These are phyloP conservation scores for Hippopotamyrus pictus DNA, from an alignment of 2,797 vertebrate species.

Conservation along the genomic window DNA sequence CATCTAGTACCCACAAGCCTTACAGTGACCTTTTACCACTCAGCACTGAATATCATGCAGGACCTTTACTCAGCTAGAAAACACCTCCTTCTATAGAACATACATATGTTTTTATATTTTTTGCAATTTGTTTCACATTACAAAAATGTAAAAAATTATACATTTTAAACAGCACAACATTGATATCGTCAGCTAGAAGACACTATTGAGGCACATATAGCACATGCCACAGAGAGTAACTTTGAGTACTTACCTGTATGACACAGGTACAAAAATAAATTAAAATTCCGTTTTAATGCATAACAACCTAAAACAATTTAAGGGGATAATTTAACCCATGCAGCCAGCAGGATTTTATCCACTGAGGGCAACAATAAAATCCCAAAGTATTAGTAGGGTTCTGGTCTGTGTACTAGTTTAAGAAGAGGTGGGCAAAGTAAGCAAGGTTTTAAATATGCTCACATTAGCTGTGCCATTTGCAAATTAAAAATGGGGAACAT, in stretches of 20 bases:
- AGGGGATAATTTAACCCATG: neutral
- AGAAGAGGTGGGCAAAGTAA: neutral
- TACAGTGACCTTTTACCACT: conserved; percentile 47
- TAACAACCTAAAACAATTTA: neutral
- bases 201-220: neutral
- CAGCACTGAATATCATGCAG: conserved; percentile 57
- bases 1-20: conserved; percentile 30
- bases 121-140: neutral
- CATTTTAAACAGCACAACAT: neutral
- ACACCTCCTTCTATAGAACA: neutral
- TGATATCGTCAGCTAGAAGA: neutral
- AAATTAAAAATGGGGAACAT: neutral
- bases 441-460: neutral
- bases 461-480: neutral
- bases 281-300: neutral
- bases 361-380: neutral
- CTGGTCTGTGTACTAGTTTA: neutral
- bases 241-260: conserved; percentile 5
- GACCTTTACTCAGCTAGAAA: conserved; percentile 13
- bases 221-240: neutral
- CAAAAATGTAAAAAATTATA: neutral
- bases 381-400: neutral
- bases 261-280: neutral
- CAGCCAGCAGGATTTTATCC: neutral
- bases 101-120: neutral